Evolutionary conservation across 2,797 vertebrate species (phyloP).

Genomic region (Chelon auratus): DNA sequence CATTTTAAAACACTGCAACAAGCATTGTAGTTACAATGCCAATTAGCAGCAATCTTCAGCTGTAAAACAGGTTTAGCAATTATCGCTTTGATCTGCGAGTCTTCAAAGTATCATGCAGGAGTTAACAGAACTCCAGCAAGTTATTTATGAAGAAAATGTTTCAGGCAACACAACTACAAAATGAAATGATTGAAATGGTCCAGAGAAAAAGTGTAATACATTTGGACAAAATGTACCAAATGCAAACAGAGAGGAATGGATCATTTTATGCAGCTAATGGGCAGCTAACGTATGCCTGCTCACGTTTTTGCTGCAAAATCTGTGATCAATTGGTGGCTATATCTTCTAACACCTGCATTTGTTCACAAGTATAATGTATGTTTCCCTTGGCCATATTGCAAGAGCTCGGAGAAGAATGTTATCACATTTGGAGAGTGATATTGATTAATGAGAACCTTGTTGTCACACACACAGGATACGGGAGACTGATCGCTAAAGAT

Average conservation of each 20-base stretch:
- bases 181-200: background rate
- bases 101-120: constrained; percentile 37
- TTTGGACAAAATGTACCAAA: background rate
- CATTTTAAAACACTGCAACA: constrained; percentile 32
- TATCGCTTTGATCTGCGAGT: constrained; percentile 56
- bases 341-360: constrained; percentile 37
- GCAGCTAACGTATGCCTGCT: background rate
- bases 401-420: constrained; percentile 70
- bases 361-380: constrained; percentile 39
- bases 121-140: constrained; percentile 11
- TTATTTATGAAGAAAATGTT: constrained; percentile 21
- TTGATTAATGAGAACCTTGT: constrained; percentile 81
- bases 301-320: constrained; percentile 13
- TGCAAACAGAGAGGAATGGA: background rate
- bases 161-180: constrained; percentile 25
- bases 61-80: constrained; percentile 56
- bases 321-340: constrained; percentile 36
- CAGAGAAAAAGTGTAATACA: background rate
- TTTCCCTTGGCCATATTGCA: constrained; percentile 64
- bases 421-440: constrained; percentile 75
- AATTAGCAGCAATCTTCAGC: constrained; percentile 52
- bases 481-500: constrained; percentile 74
- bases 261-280: background rate
- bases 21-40: constrained; percentile 20
- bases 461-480: constrained; percentile 65